Conservation (phyloP, 1,140 invertebrate genomes). For the Gryon sp. region DNA sequence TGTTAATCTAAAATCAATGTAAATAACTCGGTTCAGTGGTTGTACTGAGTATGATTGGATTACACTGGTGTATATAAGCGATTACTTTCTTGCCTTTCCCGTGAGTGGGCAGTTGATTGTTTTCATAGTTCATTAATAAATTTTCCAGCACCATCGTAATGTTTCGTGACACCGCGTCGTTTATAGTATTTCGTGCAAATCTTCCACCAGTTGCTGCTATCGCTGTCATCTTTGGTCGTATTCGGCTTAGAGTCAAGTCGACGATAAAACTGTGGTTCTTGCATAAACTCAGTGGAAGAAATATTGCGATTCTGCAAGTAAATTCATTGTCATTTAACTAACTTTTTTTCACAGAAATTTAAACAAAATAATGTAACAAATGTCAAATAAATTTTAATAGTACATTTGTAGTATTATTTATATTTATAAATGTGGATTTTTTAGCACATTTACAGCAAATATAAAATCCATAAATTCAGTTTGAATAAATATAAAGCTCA, state of each 20-base stretch:
- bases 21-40: too few relatives aligned
- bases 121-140: conserved; percentile 93
- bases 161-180: conserved; percentile 87
- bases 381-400: too few relatives aligned
- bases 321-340: neutral
- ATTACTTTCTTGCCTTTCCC: conserved; percentile 83
- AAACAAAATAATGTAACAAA: too few relatives aligned
- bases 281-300: conserved; percentile 65
- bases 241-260: conserved; percentile 28
- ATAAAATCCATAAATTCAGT: too few relatives aligned
- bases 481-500: too few relatives aligned
- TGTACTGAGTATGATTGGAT: too few relatives aligned
- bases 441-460: too few relatives aligned
- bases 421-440: too few relatives aligned
- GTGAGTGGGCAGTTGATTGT: conserved; percentile 91
- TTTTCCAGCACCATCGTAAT: conserved; percentile 92
- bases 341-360: too few relatives aligned
- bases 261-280: conserved; percentile 65
- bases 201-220: conserved; percentile 42
- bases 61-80: too few relatives aligned
- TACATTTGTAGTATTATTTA: too few relatives aligned
- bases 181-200: conserved; percentile 80
- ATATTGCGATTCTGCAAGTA: conserved; percentile 62
- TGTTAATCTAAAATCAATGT: too few relatives aligned
- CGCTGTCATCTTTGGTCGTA: conserved; percentile 3